phyloP scores from a whole-genome alignment of 2,888 invertebrate genomes.

The Limulus polyphemus region DNA sequence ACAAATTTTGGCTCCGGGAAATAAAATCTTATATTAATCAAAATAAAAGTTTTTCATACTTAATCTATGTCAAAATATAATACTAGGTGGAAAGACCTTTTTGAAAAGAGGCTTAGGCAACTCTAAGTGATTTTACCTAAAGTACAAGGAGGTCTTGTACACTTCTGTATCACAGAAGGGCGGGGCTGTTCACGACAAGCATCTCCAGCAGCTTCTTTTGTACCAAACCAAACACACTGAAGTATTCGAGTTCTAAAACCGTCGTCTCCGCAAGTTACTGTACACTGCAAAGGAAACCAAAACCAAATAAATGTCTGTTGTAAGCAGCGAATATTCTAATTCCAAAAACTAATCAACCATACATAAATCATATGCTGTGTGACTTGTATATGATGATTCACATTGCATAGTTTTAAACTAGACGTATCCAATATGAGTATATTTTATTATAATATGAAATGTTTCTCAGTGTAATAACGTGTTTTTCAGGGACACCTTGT shows the following conservation, averaged over 20 bases:
- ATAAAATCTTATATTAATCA: too few relatives aligned
- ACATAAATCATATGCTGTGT: neutral
- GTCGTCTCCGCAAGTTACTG: slow-evolving; percentile 63
- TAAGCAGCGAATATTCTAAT: neutral
- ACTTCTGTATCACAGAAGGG: slow-evolving; percentile 63
- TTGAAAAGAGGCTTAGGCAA: too few relatives aligned
- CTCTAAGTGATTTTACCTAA: slow-evolving; percentile 37
- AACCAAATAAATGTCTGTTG: neutral
- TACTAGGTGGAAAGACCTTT: too few relatives aligned
- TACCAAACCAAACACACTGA: slow-evolving; percentile 84
- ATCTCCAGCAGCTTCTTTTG: slow-evolving; percentile 66
- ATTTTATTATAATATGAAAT: too few relatives aligned
- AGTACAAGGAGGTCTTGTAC: slow-evolving; percentile 56
- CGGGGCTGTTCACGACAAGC: slow-evolving; percentile 65
- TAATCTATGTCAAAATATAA: too few relatives aligned
- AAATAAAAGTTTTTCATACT: too few relatives aligned
- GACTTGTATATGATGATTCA: neutral
- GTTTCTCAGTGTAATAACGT: too few relatives aligned
- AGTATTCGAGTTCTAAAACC: slow-evolving; percentile 78
- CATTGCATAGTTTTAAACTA: neutral
- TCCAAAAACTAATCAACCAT: neutral
- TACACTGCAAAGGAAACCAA: slow-evolving; percentile 44
- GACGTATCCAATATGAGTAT: neutral
- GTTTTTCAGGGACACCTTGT: too few relatives aligned
- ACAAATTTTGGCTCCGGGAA: too few relatives aligned